A percentile compares a stretch with the other conserved stretches of the same genome.
phyloP scores from a whole-genome alignment of 2,113 vertebrate species.

The Crocuta crocuta region DNA sequence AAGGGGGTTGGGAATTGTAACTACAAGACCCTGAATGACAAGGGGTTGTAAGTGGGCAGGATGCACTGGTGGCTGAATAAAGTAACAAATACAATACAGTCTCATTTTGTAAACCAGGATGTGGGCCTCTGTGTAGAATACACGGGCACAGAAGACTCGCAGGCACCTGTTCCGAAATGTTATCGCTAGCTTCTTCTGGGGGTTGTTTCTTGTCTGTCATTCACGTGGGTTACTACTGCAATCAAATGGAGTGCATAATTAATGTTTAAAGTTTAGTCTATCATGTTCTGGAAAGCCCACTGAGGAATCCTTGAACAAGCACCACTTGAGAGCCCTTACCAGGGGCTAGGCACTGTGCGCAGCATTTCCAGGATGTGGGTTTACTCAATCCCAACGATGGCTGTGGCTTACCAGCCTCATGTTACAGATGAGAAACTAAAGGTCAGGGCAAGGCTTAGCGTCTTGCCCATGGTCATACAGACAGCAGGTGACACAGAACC shows the following conservation, averaged over 20 bases:
- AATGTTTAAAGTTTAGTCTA: background rate
- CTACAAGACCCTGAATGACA: background rate
- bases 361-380: background rate
- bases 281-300: background rate
- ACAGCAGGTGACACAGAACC: background rate
- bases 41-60: background rate
- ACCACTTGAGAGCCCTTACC: background rate
- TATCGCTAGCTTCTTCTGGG: background rate
- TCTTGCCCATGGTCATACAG: fast-evolving
- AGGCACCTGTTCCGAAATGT: background rate
- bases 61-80: background rate
- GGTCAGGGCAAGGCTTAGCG: background rate
- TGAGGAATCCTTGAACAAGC: background rate
- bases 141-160: background rate
- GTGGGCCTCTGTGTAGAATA: fast-evolving
- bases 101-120: background rate
- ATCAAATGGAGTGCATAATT: background rate
- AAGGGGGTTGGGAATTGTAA: background rate
- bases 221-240: background rate
- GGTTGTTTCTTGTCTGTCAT: background rate
- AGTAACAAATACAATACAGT: background rate
- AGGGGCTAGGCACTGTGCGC: fast-evolving
- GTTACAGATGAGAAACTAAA: background rate
- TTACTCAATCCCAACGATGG: background rate
- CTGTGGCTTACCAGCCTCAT: background rate